These are phyloP conservation scores for Monopterus albus DNA, from an alignment of 2,113 vertebrate genomes.

Conservation along the genomic window DNA sequence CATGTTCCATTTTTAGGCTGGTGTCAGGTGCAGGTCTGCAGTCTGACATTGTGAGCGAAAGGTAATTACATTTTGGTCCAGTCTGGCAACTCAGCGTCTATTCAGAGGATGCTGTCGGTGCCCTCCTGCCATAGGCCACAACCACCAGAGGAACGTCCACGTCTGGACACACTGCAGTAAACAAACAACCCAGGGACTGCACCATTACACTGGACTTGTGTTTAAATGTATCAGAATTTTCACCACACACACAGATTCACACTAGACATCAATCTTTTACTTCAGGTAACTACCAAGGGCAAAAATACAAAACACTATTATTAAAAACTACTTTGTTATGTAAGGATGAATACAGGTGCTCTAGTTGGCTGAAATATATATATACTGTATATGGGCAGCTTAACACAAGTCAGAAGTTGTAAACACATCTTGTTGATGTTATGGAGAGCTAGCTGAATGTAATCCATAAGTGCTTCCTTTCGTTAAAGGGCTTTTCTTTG, in stretches of 20 bases:
- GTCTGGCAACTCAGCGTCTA: slow-evolving; percentile 77
- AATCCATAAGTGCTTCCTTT: slow-evolving; percentile 23
- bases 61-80: slow-evolving; percentile 82
- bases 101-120: slow-evolving; percentile 69
- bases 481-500: neutral
- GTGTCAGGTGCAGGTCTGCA: slow-evolving; percentile 76
- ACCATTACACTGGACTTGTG: neutral
- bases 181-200: slow-evolving; percentile 19
- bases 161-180: slow-evolving; percentile 36
- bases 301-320: neutral
- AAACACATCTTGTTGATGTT: too few species aligned
- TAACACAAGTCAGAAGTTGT: too few species aligned
- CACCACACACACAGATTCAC: neutral
- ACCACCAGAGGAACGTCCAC: slow-evolving; percentile 69
- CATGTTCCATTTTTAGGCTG: slow-evolving; percentile 71
- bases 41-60: slow-evolving; percentile 79
- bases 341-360: too few species aligned
- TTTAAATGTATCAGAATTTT: neutral
- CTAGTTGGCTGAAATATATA: too few species aligned
- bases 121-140: slow-evolving; percentile 61
- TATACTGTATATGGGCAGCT: too few species aligned
- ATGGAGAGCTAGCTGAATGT: too few species aligned
- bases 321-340: too few species aligned
- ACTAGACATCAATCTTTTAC: neutral
- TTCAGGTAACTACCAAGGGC: too few species aligned